phyloP scores from a whole-genome alignment of 2,888 invertebrate species.

The Cheilosia variabilis region DNA sequence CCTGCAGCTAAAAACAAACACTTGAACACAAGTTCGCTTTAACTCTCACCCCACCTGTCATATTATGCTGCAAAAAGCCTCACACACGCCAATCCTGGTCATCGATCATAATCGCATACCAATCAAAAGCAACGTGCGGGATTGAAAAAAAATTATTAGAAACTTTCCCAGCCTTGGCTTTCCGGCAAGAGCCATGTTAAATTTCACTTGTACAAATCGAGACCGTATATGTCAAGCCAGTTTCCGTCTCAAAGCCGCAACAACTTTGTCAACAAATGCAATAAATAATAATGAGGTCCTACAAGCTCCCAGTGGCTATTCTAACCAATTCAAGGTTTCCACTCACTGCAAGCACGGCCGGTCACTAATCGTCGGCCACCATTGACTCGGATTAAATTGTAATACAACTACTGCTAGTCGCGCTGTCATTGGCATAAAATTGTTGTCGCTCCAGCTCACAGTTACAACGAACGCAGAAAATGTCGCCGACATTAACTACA shows the following conservation, averaged over 20 bases:
- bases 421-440: slow-evolving; percentile 60
- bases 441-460: slow-evolving; percentile 48
- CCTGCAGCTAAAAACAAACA: too few species aligned
- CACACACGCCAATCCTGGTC: slow-evolving; percentile 14
- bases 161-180: slow-evolving; percentile 66
- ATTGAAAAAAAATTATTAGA: slow-evolving; percentile 5
- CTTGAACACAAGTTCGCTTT: background rate
- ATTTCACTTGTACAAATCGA: slow-evolving; percentile 38
- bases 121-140: background rate
- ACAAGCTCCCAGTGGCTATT: slow-evolving; percentile 48
- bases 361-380: slow-evolving; percentile 56
- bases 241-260: slow-evolving; percentile 61
- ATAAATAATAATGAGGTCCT: slow-evolving; percentile 75
- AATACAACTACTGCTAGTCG: slow-evolving; percentile 54
- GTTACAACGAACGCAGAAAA: slow-evolving; percentile 48
- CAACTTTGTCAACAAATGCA: slow-evolving; percentile 64
- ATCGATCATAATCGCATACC: slow-evolving; percentile 11
- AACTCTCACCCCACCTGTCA: background rate
- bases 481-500: slow-evolving; percentile 43
- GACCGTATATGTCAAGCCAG: slow-evolving; percentile 36
- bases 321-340: slow-evolving; percentile 68
- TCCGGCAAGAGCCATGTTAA: slow-evolving; percentile 19
- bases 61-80: background rate
- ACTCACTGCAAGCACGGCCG: slow-evolving; percentile 51
- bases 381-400: slow-evolving; percentile 70